These are phyloP conservation scores for Nomia melanderi DNA, from an alignment of 1,140 invertebrate species.

Conservation along the genomic window DNA sequence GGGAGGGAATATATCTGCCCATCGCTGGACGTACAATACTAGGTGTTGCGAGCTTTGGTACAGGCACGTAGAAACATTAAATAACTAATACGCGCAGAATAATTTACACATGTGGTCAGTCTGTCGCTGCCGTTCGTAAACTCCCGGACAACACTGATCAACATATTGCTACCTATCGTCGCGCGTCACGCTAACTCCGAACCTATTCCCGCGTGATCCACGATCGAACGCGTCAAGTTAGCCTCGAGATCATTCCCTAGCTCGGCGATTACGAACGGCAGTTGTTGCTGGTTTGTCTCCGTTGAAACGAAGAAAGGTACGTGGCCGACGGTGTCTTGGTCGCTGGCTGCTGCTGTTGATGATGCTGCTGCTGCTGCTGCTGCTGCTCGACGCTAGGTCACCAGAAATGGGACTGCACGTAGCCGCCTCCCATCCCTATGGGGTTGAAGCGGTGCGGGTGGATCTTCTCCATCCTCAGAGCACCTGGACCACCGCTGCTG, in stretches of 20 bases:
- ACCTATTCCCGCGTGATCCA: too few species aligned
- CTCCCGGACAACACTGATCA: too few species aligned
- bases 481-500: slow-evolving; percentile 75
- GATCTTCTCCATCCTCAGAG: slow-evolving; percentile 80
- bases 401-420: slow-evolving; percentile 79
- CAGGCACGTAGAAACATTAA: slow-evolving; percentile 49
- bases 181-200: too few species aligned
- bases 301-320: slow-evolving; percentile 32
- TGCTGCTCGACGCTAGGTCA: slow-evolving; percentile 68
- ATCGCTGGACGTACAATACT: slow-evolving; percentile 32
- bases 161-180: too few species aligned
- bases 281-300: slow-evolving; percentile 1
- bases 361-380: too few species aligned
- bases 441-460: slow-evolving; percentile 80
- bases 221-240: too few species aligned
- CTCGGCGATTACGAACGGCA: slow-evolving; percentile 30
- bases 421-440: slow-evolving; percentile 78
- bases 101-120: slow-evolving; percentile 39
- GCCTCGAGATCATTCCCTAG: slow-evolving; percentile 28
- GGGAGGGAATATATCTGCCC: neutral
- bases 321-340: slow-evolving; percentile 14
- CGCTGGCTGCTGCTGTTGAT: too few species aligned
- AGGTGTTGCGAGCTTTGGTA: slow-evolving; percentile 49
- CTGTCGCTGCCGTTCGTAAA: slow-evolving; percentile 5
- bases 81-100: slow-evolving; percentile 32